Conservation (phyloP, 2,888 invertebrate species). For the Conomelus anceps region DNA sequence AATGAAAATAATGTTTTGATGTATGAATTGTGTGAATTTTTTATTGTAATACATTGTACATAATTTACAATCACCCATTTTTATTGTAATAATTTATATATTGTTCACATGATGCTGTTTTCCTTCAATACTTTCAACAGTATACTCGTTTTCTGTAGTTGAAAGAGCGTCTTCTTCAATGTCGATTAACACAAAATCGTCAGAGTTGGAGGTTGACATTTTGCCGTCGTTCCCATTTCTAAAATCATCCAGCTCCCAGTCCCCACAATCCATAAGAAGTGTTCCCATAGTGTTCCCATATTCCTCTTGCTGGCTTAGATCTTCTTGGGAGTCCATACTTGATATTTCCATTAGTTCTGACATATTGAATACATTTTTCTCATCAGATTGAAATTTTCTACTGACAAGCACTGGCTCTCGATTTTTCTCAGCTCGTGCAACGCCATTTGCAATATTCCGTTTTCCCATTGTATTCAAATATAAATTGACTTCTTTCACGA, state of each 20-base stretch:
- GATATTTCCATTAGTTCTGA: not conserved
- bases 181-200: not conserved
- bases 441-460: not conserved
- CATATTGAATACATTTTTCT: not conserved
- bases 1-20: too few species aligned
- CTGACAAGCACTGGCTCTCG: too few species aligned
- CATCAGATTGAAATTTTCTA: not conserved
- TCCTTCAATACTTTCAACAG: too few species aligned
- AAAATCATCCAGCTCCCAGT: not conserved
- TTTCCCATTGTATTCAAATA: not conserved
- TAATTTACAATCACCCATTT: too few species aligned
- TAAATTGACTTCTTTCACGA: not conserved
- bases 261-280: not conserved
- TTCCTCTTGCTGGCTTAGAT: not conserved
- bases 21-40: too few species aligned
- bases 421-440: not conserved
- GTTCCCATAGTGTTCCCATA: too few species aligned
- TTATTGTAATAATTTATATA: too few species aligned
- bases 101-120: too few species aligned
- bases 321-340: not conserved
- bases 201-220: not conserved
- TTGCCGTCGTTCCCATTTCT: too few species aligned
- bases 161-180: too few species aligned
- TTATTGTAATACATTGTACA: too few species aligned
- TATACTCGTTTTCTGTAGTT: too few species aligned